A percentile compares a stretch with the other conserved stretches of the same genome.
Evolutionary conservation across 2,888 invertebrate genomes (phyloP).

Genomic region (Chloromyia formosa): DNA sequence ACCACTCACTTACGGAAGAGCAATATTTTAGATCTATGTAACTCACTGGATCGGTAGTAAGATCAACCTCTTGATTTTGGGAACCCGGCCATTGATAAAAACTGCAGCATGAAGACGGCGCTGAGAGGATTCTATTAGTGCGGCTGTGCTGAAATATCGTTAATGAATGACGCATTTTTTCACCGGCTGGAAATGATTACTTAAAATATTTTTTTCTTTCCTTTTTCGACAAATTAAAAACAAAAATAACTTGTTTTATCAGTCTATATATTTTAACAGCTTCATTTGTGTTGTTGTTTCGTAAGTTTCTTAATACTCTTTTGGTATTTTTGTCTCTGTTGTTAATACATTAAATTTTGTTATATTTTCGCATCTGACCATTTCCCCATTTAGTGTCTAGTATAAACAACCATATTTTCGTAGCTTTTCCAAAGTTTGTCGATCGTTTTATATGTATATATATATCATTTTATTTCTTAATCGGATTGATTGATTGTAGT

Average conservation of each 20-base stretch:
- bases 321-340: not conserved
- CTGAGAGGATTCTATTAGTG: too few species aligned
- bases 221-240: too few species aligned
- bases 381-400: not conserved
- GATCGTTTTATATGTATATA: not conserved
- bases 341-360: not conserved
- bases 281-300: slow-evolving; percentile 9
- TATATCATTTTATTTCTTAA: not conserved
- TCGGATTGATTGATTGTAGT: slow-evolving; percentile 20
- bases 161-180: too few species aligned
- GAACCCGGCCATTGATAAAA: too few species aligned
- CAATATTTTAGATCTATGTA: too few species aligned
- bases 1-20: too few species aligned
- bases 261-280: slow-evolving; percentile 38
- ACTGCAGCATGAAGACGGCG: too few species aligned
- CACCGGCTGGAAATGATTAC: too few species aligned
- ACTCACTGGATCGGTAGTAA: too few species aligned
- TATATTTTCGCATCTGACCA: not conserved
- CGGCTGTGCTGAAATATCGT: too few species aligned
- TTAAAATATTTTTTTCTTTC: too few species aligned
- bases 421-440: not conserved
- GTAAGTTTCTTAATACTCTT: slow-evolving; percentile 8
- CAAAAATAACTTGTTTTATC: not conserved
- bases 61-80: too few species aligned
- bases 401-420: slow-evolving; percentile 31